Evolutionary conservation across 2,113 vertebrate genomes (phyloP), one percentile per base, ranked within the genome.

Genomic region (Seriola aureovittata): DNA sequence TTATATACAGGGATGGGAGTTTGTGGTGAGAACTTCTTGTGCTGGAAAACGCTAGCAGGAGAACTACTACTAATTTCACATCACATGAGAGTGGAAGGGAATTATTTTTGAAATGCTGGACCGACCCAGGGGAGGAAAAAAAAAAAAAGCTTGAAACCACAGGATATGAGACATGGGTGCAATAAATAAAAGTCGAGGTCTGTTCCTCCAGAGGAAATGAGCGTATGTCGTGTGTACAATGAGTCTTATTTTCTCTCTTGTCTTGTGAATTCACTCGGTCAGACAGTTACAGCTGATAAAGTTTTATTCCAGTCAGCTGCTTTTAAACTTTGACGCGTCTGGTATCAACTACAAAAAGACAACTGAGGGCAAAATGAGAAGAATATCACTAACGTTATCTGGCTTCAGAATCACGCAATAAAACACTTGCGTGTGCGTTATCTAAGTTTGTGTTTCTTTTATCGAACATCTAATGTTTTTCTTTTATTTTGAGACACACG

Each of bases 231-330:
- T 42, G 38, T 58, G 32, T 34, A 63, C 16, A 34, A 50, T 55
- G 34, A 4, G 16, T 48, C 10, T 60, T 0, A 29, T 32, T 32
- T 10, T 34, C 23, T 55, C 1, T 42, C 21, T 34, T 4, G 68
- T 36, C 57, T 12, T 67, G 63, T 63, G 46, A 40, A 75, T 60
- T n/a, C 10, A 75, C 63, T 66, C 14, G 8, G 29, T 4, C n/a
- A n/a, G 29, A 58, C 48, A 65, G 17, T 23, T 25, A 11, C 40
- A 83, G 65, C 67, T 63, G 66, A 55, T 36, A 64, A 50, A 65
- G 9, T 78, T 84, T 72, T 58, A 68, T 62, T 55, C 42, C 8
- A 55, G 19, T 59, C 59, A 78, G 82, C 52, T 75, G 71, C 34
- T 66, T 38, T 25, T 0, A 69, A 76, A 57, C 48, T 75, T 81